These are phyloP conservation scores for Apodemus agrarius DNA, from an alignment of 2,797 vertebrate species.

Conservation along the genomic window DNA sequence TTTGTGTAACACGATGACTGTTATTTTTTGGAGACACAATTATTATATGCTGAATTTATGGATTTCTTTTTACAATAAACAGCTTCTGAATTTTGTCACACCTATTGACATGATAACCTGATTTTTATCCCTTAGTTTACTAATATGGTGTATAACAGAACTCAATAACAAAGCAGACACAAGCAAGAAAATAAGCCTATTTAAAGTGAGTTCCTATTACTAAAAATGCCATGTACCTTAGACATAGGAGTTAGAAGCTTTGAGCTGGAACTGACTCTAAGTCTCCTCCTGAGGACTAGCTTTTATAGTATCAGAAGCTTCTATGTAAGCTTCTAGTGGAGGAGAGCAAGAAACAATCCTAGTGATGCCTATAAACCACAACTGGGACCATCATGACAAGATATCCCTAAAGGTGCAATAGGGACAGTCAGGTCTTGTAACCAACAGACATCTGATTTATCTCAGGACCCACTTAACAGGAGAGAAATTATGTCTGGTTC, in stretches of 20 bases:
- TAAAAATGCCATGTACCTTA: background rate
- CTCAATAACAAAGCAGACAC: background rate
- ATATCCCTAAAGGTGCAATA: background rate
- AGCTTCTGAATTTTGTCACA: background rate
- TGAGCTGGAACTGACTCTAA: background rate
- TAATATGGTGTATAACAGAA: background rate
- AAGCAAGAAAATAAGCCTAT: background rate
- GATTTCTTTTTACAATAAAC: background rate
- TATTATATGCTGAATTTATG: background rate
- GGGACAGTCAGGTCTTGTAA: background rate
- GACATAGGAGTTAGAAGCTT: background rate
- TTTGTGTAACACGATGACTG: background rate
- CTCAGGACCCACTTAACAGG: background rate
- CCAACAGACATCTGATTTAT: background rate
- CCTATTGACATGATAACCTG: background rate
- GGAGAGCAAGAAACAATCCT: background rate
- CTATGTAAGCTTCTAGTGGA: background rate
- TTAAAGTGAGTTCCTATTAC: background rate
- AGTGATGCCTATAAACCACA: background rate
- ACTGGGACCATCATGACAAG: background rate
- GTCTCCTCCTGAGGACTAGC: background rate
- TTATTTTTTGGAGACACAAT: background rate
- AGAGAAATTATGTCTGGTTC: background rate
- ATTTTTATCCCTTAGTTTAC: background rate
- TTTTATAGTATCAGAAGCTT: background rate